These are phyloP conservation scores for Trichomalopsis sarcophagae DNA, from an alignment of 1,140 invertebrate genomes.

Conservation along the genomic window DNA sequence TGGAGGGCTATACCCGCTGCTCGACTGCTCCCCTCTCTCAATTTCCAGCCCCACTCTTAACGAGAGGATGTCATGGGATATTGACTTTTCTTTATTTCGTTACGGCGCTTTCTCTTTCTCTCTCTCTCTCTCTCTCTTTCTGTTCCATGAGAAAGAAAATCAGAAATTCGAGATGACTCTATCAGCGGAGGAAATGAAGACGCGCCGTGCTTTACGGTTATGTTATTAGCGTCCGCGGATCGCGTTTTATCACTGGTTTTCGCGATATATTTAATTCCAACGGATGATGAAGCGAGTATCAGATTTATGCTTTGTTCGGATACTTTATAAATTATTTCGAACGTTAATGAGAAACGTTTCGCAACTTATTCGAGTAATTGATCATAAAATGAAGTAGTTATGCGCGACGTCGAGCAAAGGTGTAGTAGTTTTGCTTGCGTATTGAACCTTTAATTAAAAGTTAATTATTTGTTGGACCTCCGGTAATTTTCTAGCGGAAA, in stretches of 20 bases:
- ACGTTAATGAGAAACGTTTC: no score
- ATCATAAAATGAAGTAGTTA: no score
- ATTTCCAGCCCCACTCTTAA: constrained; percentile 41
- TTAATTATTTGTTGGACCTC: no score
- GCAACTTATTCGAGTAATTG: no score
- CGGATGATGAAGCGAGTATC: no score
- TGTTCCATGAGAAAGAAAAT: not conserved
- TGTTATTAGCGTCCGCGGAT: not conserved
- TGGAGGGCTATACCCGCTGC: constrained; percentile 24
- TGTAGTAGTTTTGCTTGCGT: no score
- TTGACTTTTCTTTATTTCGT: constrained; percentile 57
- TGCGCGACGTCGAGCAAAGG: no score
- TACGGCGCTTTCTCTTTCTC: not conserved
- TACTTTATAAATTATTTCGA: no score
- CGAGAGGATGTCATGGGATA: constrained; percentile 57
- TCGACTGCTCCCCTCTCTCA: constrained; percentile 27
- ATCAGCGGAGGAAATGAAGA: not conserved
- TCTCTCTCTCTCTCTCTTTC: not conserved
- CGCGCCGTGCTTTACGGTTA: not conserved
- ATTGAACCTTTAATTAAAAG: no score
- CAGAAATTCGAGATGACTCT: not conserved
- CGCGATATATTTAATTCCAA: not conserved
- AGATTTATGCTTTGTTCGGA: no score
- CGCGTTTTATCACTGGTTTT: not conserved
- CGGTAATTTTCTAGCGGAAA: no score